Evolutionary conservation across 2,888 invertebrate species (phyloP).

Genomic region (Himalopsyche japonica): DNA sequence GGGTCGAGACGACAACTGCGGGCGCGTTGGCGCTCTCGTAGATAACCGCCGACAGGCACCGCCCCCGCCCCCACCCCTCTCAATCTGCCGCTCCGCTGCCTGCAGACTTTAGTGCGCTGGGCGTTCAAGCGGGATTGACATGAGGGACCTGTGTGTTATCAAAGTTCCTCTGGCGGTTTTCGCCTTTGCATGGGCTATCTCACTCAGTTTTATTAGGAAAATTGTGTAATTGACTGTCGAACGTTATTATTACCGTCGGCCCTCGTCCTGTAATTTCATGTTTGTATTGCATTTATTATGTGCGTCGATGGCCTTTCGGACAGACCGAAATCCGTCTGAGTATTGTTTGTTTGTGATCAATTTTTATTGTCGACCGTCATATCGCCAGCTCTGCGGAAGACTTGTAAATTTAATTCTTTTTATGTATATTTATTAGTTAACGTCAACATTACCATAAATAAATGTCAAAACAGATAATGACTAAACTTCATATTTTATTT

Average conservation of each 20-base stretch:
- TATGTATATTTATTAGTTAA: slow-evolving; percentile 9
- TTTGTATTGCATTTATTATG: not conserved
- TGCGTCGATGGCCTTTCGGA: not conserved
- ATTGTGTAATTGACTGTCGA: slow-evolving; percentile 9
- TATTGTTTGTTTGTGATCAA: not conserved
- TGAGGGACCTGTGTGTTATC: slow-evolving; percentile 10
- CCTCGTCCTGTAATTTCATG: not conserved
- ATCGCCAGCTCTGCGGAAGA: not conserved
- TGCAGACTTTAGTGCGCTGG: slow-evolving; percentile 22
- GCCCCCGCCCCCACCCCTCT: slow-evolving; percentile 46
- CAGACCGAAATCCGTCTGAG: not conserved
- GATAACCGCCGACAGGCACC: not conserved
- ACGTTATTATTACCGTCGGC: not conserved
- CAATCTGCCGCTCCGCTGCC: slow-evolving; percentile 32
- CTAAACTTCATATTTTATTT: slow-evolving; percentile 7
- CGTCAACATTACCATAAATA: not conserved
- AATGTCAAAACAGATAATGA: slow-evolving; percentile 11
- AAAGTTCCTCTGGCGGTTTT: slow-evolving; percentile 19
- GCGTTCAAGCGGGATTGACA: slow-evolving; percentile 4
- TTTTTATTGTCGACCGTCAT: not conserved
- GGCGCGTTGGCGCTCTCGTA: not conserved
- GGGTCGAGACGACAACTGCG: slow-evolving; percentile 6
- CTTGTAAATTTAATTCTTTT: not conserved
- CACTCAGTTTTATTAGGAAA: not conserved
- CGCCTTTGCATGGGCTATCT: not conserved